phyloP scores from a whole-genome alignment of 2,797 vertebrate species.

The Typhlichthys eigenmanni region DNA sequence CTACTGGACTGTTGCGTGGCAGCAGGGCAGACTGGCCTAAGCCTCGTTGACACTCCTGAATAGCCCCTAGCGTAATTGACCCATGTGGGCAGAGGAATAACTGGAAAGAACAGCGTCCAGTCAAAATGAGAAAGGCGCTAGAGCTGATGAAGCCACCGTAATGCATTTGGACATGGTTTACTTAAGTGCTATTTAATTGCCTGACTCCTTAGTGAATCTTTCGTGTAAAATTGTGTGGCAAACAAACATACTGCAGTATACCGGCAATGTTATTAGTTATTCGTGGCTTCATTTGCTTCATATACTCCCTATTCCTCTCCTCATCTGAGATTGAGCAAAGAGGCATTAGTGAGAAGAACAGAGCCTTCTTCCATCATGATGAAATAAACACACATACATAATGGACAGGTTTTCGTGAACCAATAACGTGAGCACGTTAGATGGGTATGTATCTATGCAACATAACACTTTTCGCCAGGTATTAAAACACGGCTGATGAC shows the following conservation, averaged over 20 bases:
- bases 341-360: conserved; percentile 32
- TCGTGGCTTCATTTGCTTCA: conserved; percentile 54
- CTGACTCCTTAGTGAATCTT: conserved; percentile 47
- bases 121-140: conserved; percentile 52
- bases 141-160: conserved; percentile 40
- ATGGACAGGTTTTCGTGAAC: conserved; percentile 13
- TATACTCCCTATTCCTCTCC: conserved; percentile 37
- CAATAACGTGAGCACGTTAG: conserved; percentile 18
- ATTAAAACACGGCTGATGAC: conserved; percentile 16
- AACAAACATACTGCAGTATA: conserved; percentile 41
- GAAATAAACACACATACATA: conserved; percentile 28
- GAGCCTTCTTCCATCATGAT: conserved; percentile 22
- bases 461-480: conserved; percentile 21
- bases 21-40: conserved; percentile 42
- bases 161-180: conserved; percentile 57
- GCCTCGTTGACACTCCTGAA: conserved; percentile 66
- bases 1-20: conserved; percentile 54
- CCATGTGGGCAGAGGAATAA: conserved; percentile 31
- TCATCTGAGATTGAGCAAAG: conserved; percentile 16
- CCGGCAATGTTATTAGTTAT: conserved; percentile 55
- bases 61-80: conserved; percentile 63
- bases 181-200: conserved; percentile 62
- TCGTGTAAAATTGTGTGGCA: conserved; percentile 48
- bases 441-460: conserved; percentile 29
- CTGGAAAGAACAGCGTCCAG: conserved; percentile 33